A percentile compares a stretch with the other conserved stretches of the same genome.
Conservation (phyloP, 2,113 vertebrate genomes). For the Cardinalis cardinalis region DNA sequence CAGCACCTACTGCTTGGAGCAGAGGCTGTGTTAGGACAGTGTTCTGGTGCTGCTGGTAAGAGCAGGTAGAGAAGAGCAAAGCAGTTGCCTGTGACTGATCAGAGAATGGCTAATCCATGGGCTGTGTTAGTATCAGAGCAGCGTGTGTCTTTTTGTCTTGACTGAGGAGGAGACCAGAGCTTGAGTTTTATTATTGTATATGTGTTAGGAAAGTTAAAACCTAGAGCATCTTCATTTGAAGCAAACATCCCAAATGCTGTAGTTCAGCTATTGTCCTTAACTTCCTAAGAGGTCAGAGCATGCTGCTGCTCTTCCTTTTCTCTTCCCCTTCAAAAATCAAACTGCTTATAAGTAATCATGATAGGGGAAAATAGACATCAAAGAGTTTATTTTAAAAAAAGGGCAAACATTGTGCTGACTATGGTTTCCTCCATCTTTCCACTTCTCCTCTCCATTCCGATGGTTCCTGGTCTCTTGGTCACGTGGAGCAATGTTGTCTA, state of each 20-base stretch:
- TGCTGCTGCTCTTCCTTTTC: constrained; percentile 42
- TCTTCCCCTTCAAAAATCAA: background rate
- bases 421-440: constrained; percentile 62
- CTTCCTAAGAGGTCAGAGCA: constrained; percentile 37
- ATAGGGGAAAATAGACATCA: background rate
- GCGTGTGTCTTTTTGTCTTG: background rate
- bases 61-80: constrained; percentile 32
- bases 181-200: background rate
- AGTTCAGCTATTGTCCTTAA: background rate
- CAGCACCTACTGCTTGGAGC: constrained; percentile 37
- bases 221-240: background rate
- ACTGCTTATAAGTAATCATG: background rate
- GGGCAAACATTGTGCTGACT: constrained; percentile 53
- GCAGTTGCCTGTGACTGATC: background rate
- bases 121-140: background rate
- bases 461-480: background rate
- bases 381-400: background rate
- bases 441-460: constrained; percentile 29
- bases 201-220: background rate
- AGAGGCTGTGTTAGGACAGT: constrained; percentile 37
- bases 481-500: background rate
- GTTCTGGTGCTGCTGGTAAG: constrained; percentile 42
- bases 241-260: background rate
- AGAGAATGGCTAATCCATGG: background rate
- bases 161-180: background rate